Evolutionary conservation across 2,888 invertebrate species (phyloP).

Genomic region (Girardia tigrina): DNA sequence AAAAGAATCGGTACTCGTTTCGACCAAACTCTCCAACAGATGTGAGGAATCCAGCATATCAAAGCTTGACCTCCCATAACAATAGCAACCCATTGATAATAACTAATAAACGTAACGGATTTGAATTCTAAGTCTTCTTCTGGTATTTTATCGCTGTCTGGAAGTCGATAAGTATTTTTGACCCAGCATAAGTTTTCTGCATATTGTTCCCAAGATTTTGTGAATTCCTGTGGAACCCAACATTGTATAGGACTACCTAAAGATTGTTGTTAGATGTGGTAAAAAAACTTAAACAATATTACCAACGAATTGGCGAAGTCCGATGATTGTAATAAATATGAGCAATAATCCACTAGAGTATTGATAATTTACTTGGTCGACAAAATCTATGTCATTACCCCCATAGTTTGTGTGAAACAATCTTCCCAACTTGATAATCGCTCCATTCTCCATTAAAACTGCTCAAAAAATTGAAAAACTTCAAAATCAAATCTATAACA

Average conservation of each 20-base stretch:
- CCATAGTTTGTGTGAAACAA: conserved; percentile 7
- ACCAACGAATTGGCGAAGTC: background rate
- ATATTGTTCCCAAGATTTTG: conserved; percentile 35
- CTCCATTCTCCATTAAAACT: background rate
- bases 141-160: background rate
- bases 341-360: background rate
- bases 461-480: background rate
- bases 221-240: conserved; percentile 37
- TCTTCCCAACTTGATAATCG: conserved; percentile 5
- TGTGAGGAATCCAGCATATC: conserved; percentile 34
- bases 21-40: conserved; percentile 34
- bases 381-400: conserved; percentile 10
- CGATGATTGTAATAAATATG: background rate
- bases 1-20: conserved; percentile 32
- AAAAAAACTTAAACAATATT: too few species aligned
- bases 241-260: conserved; percentile 36
- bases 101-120: conserved; percentile 27
- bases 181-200: conserved; percentile 36
- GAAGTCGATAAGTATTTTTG: conserved; percentile 32
- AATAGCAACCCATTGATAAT: conserved; percentile 36
- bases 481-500: background rate
- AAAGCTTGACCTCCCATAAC: conserved; percentile 34
- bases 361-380: background rate
- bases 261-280: background rate
- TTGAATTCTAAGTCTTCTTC: conserved; percentile 8